Percentiles rank a stretch among this genome's conserved stretches.
Evolutionary conservation across 1,140 invertebrate species (phyloP).

Genomic region (Macrocentrus cingulum): DNA sequence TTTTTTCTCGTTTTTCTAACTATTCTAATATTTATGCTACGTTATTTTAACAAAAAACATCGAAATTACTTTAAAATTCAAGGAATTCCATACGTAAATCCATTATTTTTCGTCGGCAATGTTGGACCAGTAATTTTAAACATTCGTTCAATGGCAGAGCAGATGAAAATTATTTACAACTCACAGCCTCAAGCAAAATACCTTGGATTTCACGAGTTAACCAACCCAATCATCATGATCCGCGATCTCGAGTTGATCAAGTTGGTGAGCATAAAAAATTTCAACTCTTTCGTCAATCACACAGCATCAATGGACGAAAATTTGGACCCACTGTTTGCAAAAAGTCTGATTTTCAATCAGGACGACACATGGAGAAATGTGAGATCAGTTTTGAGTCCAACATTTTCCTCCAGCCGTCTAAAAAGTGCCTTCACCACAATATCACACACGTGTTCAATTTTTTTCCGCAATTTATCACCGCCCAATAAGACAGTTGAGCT

Average conservation of each 20-base stretch:
- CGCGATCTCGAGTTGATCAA: constrained; percentile 2
- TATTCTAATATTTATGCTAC: too few relatives aligned
- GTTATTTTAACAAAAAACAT: too few relatives aligned
- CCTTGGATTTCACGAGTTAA: constrained; percentile 3
- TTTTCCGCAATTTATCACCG: too few relatives aligned
- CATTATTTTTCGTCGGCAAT: not conserved
- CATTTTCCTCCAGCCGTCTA: too few relatives aligned
- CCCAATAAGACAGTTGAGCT: too few relatives aligned
- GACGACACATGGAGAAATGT: too few relatives aligned
- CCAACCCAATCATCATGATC: constrained; percentile 1
- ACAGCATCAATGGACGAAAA: constrained; percentile 47
- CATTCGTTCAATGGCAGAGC: not conserved
- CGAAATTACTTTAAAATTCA: too few relatives aligned
- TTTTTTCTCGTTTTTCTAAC: too few relatives aligned
- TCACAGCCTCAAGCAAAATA: constrained; percentile 5
- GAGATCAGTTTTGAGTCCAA: too few relatives aligned
- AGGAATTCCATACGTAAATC: too few relatives aligned
- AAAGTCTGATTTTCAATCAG: constrained; percentile 47
- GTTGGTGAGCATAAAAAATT: not conserved
- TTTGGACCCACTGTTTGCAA: constrained; percentile 56
- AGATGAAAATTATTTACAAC: not conserved
- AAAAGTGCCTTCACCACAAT: too few relatives aligned
- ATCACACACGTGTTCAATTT: too few relatives aligned
- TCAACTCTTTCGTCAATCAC: constrained; percentile 64
- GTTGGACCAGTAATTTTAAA: not conserved